Percentiles rank a stretch among this genome's conserved stretches.
phyloP scores from a whole-genome alignment of 2,113 vertebrate species.

The Apistogramma diplotaenia region DNA sequence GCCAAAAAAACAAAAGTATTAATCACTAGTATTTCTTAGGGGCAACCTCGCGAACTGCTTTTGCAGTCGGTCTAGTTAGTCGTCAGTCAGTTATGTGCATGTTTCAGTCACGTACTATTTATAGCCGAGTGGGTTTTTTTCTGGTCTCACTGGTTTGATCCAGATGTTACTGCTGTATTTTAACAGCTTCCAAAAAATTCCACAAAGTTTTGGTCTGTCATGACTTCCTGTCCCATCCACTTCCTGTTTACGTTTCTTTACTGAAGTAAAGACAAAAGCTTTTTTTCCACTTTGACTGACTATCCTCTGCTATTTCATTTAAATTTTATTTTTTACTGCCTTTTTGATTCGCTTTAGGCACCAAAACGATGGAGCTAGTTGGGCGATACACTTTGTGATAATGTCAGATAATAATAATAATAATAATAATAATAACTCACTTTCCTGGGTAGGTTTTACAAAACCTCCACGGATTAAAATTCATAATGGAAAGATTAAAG shows the following conservation, averaged over 20 bases:
- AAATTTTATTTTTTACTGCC: neutral
- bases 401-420: rapidly evolving
- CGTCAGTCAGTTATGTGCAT: too few species aligned
- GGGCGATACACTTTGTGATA: neutral
- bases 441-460: neutral
- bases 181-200: neutral
- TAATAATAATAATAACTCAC: neutral
- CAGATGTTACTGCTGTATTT: neutral
- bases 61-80: neutral
- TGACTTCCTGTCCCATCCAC: neutral
- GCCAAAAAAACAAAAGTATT: too few species aligned
- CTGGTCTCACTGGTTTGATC: neutral
- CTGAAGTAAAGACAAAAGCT: neutral
- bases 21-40: neutral
- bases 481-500: neutral
- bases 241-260: neutral
- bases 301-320: neutral
- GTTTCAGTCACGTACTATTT: neutral
- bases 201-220: neutral
- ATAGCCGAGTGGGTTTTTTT: neutral
- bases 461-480: neutral
- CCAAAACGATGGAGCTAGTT: neutral
- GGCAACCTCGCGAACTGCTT: neutral
- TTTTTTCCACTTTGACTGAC: neutral
- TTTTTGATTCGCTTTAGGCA: neutral